These are phyloP conservation scores for Teleopsis dalmanni DNA, from an alignment of 1,140 invertebrate genomes.

Conservation along the genomic window DNA sequence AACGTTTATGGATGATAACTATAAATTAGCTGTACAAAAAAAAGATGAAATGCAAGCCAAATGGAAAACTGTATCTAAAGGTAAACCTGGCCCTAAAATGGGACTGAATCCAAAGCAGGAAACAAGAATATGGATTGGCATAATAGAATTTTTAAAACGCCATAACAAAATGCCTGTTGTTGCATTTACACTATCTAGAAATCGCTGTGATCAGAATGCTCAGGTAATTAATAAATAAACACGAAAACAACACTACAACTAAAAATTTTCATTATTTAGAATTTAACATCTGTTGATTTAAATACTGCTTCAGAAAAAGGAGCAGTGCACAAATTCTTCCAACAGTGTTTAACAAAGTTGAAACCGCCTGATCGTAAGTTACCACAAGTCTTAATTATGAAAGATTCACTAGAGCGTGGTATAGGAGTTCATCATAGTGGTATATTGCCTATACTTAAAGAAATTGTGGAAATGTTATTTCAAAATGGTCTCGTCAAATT, in stretches of 20 bases:
- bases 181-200: slow-evolving; percentile 88
- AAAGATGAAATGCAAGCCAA: slow-evolving; percentile 45
- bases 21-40: slow-evolving; percentile 62
- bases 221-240: slow-evolving; percentile 20
- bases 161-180: slow-evolving; percentile 86
- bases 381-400: slow-evolving; percentile 77
- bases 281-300: slow-evolving; percentile 67
- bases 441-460: slow-evolving; percentile 92
- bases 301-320: slow-evolving; percentile 76
- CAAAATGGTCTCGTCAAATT: slow-evolving; percentile 82
- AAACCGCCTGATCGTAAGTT: slow-evolving; percentile 79
- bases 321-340: slow-evolving; percentile 70
- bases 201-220: slow-evolving; percentile 72
- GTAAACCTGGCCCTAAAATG: slow-evolving; percentile 6
- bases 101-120: slow-evolving; percentile 54
- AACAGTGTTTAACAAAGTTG: slow-evolving; percentile 73
- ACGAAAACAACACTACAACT: neutral
- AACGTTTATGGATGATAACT: slow-evolving; percentile 62
- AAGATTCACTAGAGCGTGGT: slow-evolving; percentile 74
- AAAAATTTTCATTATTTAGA: slow-evolving; percentile 17
- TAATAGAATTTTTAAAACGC: slow-evolving; percentile 70
- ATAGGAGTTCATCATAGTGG: slow-evolving; percentile 97
- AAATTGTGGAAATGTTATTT: slow-evolving; percentile 97
- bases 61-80: slow-evolving; percentile 12
- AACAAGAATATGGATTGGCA: slow-evolving; percentile 76